Conservation (phyloP, 1,140 invertebrate genomes). For the Oreohelix idahoensis region DNA sequence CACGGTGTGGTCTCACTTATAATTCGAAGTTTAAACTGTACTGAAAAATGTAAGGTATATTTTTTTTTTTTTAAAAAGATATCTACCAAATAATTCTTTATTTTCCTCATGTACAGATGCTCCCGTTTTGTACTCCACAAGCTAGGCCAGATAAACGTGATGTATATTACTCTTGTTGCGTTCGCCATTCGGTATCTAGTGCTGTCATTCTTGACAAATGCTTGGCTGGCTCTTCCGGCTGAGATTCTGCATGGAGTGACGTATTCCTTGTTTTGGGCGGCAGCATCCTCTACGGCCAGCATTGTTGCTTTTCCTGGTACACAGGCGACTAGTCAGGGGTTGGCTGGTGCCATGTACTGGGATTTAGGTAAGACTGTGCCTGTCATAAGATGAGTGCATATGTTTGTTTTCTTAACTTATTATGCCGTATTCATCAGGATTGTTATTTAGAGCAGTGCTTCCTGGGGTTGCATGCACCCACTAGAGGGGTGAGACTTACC, state of each 20-base stretch:
- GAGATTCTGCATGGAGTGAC: slow-evolving; percentile 90
- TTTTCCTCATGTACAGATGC: not conserved
- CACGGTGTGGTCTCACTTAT: too few relatives aligned
- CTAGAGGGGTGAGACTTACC: too few relatives aligned
- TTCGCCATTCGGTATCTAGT: slow-evolving; percentile 84
- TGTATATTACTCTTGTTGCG: slow-evolving; percentile 84
- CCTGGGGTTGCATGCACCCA: too few relatives aligned
- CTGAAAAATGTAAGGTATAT: too few relatives aligned
- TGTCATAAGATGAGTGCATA: too few relatives aligned
- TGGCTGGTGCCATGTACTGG: slow-evolving; percentile 47
- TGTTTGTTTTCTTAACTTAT: not conserved
- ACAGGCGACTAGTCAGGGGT: slow-evolving; percentile 42
- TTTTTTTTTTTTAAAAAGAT: too few relatives aligned
- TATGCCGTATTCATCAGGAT: too few relatives aligned
- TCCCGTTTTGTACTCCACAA: slow-evolving; percentile 76
- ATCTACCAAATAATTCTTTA: not conserved
- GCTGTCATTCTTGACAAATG: slow-evolving; percentile 84
- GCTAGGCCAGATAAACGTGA: slow-evolving; percentile 85
- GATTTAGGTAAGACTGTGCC: slow-evolving; percentile 38
- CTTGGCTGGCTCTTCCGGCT: slow-evolving; percentile 86
- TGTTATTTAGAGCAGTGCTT: too few relatives aligned
- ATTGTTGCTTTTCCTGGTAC: slow-evolving; percentile 29
- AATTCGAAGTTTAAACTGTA: too few relatives aligned
- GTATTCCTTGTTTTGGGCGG: slow-evolving; percentile 88
- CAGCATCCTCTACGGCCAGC: slow-evolving; percentile 63